Base-by-base conservation (phyloP, 2,113 vertebrate species). In the Oreocharis arfaki region DNA sequence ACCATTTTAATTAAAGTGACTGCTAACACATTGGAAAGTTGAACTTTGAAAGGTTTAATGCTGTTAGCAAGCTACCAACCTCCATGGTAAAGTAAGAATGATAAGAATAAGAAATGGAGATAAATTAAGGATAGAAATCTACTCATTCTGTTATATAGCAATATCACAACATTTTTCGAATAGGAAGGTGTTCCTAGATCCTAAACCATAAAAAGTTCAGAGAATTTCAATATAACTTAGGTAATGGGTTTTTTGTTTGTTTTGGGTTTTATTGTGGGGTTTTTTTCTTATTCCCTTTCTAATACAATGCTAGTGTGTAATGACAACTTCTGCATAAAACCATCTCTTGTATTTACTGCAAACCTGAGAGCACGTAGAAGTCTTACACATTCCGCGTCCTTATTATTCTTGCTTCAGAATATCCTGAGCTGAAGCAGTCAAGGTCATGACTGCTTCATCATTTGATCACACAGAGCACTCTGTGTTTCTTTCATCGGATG, bases 1-100 rank as follows among this genome's bases (percentile, higher is more conserved):
- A 50, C 7, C 44, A 86, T 91, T 92, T 92, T 77, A 95, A 89
- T 95, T 94, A 85, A 91, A 94, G 63, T 68, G 7, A 42, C 32
- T 47, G 10, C 89, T 94, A 80, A 76, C 33, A 69, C 56, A 69
- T 32, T 71, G 74, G 76, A 87, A 75, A 27, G 11, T 56, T 77
- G 56, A 83, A 73, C 46, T 22, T 87, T 13, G 3, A 57, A 84
- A 79, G 10, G 12, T 85, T 85, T 67, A 61, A 50, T 83, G 41
- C 13, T 59, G 24, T 78, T 90, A 86, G 68, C n/a, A 88, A 73
- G 44, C n/a, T 55, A 44, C 37, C 32, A 69, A 6, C 56, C 35
- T 90, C 47, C 32, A 57, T 73, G 1, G 24, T 61, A 73, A 77
- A 77, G 24, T 39, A 77, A 84, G 37, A 76, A 83, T 27, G 1